These are phyloP conservation scores for Aldabrachelys gigantea DNA, from an alignment of 2,113 vertebrate species.

Conservation along the genomic window DNA sequence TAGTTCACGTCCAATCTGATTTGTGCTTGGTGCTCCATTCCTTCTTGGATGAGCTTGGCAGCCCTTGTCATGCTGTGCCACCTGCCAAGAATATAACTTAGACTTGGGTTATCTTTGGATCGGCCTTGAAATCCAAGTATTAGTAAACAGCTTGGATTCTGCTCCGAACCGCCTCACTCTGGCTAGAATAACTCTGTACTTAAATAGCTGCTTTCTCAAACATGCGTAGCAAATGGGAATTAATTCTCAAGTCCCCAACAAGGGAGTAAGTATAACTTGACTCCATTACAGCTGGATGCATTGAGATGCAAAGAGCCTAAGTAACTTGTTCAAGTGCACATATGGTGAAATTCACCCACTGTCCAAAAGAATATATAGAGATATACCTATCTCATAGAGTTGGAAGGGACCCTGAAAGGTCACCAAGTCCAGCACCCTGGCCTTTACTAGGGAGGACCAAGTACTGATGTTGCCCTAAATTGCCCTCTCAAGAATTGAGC, in stretches of 20 bases:
- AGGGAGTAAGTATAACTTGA: neutral
- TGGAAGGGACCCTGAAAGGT: too few relatives aligned
- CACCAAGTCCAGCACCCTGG: too few relatives aligned
- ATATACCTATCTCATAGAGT: too few relatives aligned
- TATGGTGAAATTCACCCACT: too few relatives aligned
- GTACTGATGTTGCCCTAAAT: too few relatives aligned
- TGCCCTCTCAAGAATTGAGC: too few relatives aligned
- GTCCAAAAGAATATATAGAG: too few relatives aligned
- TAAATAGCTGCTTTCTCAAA: slow-evolving; percentile 10
- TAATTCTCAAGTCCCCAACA: neutral
- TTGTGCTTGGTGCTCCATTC: neutral
- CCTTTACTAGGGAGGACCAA: too few relatives aligned
- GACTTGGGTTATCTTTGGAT: slow-evolving; percentile 29
- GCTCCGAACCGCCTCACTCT: neutral
- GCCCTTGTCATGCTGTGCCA: neutral
- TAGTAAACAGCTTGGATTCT: slow-evolving; percentile 15
- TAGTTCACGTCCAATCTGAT: neutral
- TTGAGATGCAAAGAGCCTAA: neutral
- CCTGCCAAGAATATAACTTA: slow-evolving; percentile 27
- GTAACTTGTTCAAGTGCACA: neutral
- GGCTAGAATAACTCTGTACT: neutral
- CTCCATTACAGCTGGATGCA: fast-evolving
- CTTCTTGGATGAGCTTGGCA: neutral
- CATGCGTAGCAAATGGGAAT: neutral
- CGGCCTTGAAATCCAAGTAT: slow-evolving; percentile 26